Conservation (phyloP, 2,113 vertebrate species). For the Conger conger region DNA sequence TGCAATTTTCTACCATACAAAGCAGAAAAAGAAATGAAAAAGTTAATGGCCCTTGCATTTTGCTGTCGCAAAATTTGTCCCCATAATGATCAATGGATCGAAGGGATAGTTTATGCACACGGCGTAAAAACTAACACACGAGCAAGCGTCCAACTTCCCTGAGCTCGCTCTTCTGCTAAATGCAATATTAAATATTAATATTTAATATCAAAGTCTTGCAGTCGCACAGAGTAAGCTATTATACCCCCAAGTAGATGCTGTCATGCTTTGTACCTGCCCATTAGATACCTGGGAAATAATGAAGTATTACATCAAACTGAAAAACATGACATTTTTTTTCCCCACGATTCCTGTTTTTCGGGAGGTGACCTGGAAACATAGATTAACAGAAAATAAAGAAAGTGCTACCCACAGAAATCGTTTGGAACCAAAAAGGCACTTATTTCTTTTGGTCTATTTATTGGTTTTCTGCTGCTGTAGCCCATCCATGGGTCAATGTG, state of each 20-base stretch:
- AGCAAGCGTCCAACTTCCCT: neutral
- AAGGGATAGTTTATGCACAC: neutral
- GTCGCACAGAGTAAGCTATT: neutral
- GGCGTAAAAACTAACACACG: neutral
- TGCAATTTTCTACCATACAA: neutral
- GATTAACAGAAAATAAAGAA: neutral
- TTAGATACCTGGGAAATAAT: neutral
- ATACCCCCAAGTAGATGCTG: neutral
- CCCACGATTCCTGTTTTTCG: neutral
- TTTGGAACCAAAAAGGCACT: neutral
- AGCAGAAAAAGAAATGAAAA: conserved; percentile 5
- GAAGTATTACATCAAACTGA: neutral
- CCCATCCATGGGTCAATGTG: too few species aligned
- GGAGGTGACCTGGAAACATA: neutral
- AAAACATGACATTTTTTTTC: neutral
- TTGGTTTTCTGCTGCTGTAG: too few species aligned
- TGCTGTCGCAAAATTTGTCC: neutral
- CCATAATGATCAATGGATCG: neutral
- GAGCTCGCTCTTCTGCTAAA: neutral
- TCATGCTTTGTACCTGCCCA: neutral
- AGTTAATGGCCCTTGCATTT: conserved; percentile 3
- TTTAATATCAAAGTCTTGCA: neutral
- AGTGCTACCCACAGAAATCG: neutral
- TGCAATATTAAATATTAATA: neutral
- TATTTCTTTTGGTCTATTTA: too few species aligned